These are phyloP conservation scores for Hippocampus guttulatus DNA, from an alignment of 2,113 vertebrate species.

Conservation along the genomic window DNA sequence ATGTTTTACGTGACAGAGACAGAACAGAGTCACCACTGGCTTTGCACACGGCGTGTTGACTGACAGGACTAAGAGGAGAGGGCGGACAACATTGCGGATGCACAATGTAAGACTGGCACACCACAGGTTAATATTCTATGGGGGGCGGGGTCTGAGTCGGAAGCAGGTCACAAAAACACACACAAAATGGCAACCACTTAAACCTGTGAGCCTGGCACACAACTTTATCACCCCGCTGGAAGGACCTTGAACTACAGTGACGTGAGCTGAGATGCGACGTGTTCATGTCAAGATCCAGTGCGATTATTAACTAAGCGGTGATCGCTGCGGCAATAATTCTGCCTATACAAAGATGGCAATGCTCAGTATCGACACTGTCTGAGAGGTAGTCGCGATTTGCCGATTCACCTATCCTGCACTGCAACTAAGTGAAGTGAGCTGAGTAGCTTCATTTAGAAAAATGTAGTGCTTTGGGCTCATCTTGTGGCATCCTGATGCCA, in stretches of 20 bases:
- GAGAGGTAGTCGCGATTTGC: not conserved
- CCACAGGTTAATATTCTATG: not conserved
- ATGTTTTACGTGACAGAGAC: slow-evolving; percentile 49
- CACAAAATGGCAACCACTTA: slow-evolving; percentile 22
- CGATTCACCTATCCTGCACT: too few species aligned
- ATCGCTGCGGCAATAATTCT: not conserved
- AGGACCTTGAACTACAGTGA: slow-evolving; percentile 33
- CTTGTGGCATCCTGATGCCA: too few species aligned
- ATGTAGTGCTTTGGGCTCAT: too few species aligned
- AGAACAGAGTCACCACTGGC: slow-evolving; percentile 54
- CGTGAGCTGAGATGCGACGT: slow-evolving; percentile 33
- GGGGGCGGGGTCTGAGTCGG: not conserved
- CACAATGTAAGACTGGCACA: not conserved
- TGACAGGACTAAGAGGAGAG: slow-evolving; percentile 33
- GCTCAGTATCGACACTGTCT: not conserved
- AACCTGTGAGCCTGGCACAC: slow-evolving; percentile 42
- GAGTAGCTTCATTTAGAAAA: too few species aligned
- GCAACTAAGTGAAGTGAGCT: too few species aligned
- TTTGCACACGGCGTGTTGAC: slow-evolving; percentile 12
- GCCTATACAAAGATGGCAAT: not conserved
- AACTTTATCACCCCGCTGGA: slow-evolving; percentile 65
- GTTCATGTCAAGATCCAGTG: slow-evolving; percentile 24
- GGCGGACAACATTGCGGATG: not conserved
- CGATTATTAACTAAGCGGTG: slow-evolving; percentile 11
- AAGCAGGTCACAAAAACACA: slow-evolving; percentile 20